Conservation (phyloP, 2,797 vertebrate genomes). For the Rhinichthys osculus region DNA sequence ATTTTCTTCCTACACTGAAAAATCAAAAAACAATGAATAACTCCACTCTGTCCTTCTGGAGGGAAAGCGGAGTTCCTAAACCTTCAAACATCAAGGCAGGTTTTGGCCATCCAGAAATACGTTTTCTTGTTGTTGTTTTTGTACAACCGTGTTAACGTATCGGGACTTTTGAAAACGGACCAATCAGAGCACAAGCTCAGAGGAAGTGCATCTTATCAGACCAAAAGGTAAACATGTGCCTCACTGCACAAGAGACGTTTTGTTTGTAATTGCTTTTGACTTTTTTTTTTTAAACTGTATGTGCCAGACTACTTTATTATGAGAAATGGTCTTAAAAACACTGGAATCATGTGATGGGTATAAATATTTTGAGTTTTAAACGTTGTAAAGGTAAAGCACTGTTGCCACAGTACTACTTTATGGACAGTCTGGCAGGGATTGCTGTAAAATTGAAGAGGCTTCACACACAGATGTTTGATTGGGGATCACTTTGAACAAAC, state of each 20-base stretch:
- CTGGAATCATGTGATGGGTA: conserved; percentile 70
- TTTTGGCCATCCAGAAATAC: conserved; percentile 12
- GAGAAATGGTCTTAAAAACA: conserved; percentile 67
- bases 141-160: conserved; percentile 12
- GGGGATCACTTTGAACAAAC: neutral
- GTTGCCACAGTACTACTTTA: conserved; percentile 25
- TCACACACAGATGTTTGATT: neutral
- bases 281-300: conserved; percentile 58
- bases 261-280: conserved; percentile 15
- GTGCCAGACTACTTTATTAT: conserved; percentile 75
- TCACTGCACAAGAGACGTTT: conserved; percentile 65
- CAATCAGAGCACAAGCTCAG: conserved; percentile 61
- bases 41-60: conserved; percentile 37
- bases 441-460: conserved; percentile 4
- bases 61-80: neutral
- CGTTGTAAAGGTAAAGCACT: conserved; percentile 30
- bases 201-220: conserved; percentile 65
- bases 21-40: neutral
- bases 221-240: conserved; percentile 67
- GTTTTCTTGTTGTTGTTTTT: neutral
- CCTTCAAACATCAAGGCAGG: neutral
- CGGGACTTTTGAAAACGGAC: conserved; percentile 55
- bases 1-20: neutral
- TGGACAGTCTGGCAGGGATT: conserved; percentile 14
- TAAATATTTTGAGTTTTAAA: conserved; percentile 57